A percentile compares a stretch with the other conserved stretches of the same genome.
These are phyloP conservation scores for Myzus persicae DNA, from an alignment of 1,140 invertebrate species.

Conservation along the genomic window DNA sequence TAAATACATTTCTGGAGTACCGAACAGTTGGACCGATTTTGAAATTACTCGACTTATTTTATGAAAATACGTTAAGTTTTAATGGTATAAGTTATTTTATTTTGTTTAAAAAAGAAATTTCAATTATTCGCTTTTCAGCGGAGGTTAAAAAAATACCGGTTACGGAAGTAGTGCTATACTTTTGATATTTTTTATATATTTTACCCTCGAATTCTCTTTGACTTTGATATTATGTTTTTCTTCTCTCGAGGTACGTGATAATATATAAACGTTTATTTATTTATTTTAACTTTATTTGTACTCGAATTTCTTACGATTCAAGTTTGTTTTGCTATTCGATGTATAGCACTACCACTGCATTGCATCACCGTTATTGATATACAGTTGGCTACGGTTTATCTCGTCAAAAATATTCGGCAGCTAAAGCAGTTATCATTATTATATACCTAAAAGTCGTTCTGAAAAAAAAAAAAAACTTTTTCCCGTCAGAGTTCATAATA, in stretches of 20 bases:
- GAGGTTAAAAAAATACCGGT: not conserved
- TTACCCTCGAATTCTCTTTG: not conserved
- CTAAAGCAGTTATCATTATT: not conserved
- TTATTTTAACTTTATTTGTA: slow-evolving; percentile 12
- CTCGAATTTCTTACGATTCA: not conserved
- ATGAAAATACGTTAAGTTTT: not conserved
- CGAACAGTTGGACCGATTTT: not conserved
- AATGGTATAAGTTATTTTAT: not conserved
- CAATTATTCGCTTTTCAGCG: not conserved
- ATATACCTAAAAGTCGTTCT: not conserved
- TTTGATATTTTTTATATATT: not conserved
- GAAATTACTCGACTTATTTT: not conserved
- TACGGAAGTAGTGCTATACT: not conserved
- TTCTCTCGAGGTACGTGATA: not conserved
- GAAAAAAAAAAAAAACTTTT: not conserved
- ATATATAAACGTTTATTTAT: not conserved
- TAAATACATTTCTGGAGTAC: not conserved
- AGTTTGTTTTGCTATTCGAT: not conserved
- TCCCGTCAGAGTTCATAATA: not conserved
- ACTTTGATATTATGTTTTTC: not conserved
- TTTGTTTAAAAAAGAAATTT: not conserved
- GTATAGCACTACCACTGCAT: not conserved
- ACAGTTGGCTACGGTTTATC: not conserved
- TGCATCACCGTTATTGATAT: not conserved
- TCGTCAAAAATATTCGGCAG: not conserved